Evolutionary conservation across 2,113 vertebrate genomes (phyloP).

Genomic region (Gallinago media): DNA sequence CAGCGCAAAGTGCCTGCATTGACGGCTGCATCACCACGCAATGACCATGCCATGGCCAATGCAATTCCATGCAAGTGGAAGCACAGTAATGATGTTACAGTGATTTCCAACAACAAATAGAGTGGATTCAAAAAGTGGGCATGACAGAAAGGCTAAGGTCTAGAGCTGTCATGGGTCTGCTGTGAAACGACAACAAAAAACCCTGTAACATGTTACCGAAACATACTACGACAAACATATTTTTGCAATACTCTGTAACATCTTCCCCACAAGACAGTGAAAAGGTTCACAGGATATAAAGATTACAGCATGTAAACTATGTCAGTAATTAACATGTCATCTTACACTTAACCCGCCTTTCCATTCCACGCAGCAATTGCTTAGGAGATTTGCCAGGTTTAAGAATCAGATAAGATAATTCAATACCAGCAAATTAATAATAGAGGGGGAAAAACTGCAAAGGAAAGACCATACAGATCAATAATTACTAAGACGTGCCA

Average conservation of each 20-base stretch:
- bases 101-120: not conserved
- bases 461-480: not conserved
- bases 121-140: not conserved
- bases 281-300: not conserved
- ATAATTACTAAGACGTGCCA: not conserved
- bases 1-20: not conserved
- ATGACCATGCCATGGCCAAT: not conserved
- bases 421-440: slow-evolving; percentile 17
- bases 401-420: slow-evolving; percentile 23
- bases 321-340: not conserved
- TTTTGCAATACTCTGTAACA: not conserved
- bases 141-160: not conserved
- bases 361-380: not conserved
- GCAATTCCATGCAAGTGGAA: not conserved
- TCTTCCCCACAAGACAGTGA: not conserved
- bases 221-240: not conserved
- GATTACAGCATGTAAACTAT: not conserved
- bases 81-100: not conserved
- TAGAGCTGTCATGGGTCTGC: not conserved
- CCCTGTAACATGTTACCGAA: not conserved
- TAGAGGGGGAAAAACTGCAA: fast-evolving
- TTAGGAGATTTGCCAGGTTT: not conserved
- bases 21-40: not conserved
- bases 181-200: not conserved
- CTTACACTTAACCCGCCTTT: not conserved